A percentile compares a stretch with the other conserved stretches of the same genome.
These are phyloP conservation scores for Leptinotarsa lineolata DNA, from an alignment of 1,140 invertebrate species.

Conservation along the genomic window DNA sequence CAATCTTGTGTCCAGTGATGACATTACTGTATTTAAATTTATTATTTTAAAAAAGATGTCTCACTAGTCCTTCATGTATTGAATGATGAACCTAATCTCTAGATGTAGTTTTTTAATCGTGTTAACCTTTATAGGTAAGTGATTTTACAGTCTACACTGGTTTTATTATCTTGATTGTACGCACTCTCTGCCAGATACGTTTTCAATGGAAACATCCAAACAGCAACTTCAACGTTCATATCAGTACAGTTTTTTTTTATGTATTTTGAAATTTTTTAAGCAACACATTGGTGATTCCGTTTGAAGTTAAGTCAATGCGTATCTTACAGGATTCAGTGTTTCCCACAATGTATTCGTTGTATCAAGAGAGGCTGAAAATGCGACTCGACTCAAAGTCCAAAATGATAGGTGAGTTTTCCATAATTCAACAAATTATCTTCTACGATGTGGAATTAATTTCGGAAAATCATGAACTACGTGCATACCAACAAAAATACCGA, in stretches of 20 bases:
- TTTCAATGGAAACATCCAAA: too few relatives aligned
- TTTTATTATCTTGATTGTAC: too few relatives aligned
- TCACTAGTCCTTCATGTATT: background rate
- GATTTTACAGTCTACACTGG: background rate
- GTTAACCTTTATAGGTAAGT: background rate
- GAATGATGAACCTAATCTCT: background rate
- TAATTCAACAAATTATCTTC: too few relatives aligned
- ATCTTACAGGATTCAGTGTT: background rate
- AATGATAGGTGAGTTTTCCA: too few relatives aligned
- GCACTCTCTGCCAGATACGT: too few relatives aligned
- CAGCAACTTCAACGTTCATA: too few relatives aligned
- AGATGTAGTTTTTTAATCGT: background rate
- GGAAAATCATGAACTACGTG: too few relatives aligned
- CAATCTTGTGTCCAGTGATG: slow-evolving; percentile 1
- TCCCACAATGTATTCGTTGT: background rate
- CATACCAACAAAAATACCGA: too few relatives aligned
- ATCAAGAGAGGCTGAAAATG: background rate
- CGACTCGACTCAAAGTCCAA: background rate
- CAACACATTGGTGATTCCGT: too few relatives aligned
- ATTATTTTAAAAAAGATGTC: background rate
- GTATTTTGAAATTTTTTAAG: too few relatives aligned
- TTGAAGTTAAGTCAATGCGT: background rate
- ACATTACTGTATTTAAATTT: background rate
- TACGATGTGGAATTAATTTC: too few relatives aligned
- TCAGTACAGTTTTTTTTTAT: too few relatives aligned